phyloP scores from a whole-genome alignment of 2,888 invertebrate genomes.

The Rhabditoides inermis region DNA sequence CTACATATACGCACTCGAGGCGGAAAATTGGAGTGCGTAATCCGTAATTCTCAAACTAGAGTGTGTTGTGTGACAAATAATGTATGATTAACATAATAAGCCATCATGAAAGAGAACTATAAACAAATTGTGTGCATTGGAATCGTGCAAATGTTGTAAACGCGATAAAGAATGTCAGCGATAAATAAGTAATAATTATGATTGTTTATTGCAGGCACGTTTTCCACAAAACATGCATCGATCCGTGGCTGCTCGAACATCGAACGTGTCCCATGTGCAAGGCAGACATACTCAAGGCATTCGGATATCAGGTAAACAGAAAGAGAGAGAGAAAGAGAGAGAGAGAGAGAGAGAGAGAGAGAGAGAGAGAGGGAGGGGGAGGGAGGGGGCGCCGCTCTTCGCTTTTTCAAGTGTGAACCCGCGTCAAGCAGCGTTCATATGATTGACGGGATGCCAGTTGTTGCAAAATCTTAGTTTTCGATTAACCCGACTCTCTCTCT shows the following conservation, averaged over 20 bases:
- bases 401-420: slow-evolving; percentile 12
- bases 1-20: too few species aligned
- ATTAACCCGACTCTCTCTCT: neutral
- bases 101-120: too few species aligned
- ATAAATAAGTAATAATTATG: neutral
- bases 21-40: too few species aligned
- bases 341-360: slow-evolving; percentile 21
- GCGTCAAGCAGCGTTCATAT: slow-evolving; percentile 14
- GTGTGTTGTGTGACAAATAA: too few species aligned
- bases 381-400: neutral
- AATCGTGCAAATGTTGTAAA: too few species aligned
- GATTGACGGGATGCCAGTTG: too few species aligned
- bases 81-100: too few species aligned
- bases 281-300: slow-evolving; percentile 78
- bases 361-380: slow-evolving; percentile 18
- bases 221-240: slow-evolving; percentile 88
- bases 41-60: too few species aligned
- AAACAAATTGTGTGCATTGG: too few species aligned
- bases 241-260: slow-evolving; percentile 88
- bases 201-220: slow-evolving; percentile 80
- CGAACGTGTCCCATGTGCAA: slow-evolving; percentile 94
- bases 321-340: slow-evolving; percentile 17
- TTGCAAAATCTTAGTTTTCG: neutral
- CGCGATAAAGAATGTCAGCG: neutral
- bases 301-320: slow-evolving; percentile 51